Evolutionary conservation across 2,888 invertebrate species (phyloP).

Genomic region (Drosophila planitibia): DNA sequence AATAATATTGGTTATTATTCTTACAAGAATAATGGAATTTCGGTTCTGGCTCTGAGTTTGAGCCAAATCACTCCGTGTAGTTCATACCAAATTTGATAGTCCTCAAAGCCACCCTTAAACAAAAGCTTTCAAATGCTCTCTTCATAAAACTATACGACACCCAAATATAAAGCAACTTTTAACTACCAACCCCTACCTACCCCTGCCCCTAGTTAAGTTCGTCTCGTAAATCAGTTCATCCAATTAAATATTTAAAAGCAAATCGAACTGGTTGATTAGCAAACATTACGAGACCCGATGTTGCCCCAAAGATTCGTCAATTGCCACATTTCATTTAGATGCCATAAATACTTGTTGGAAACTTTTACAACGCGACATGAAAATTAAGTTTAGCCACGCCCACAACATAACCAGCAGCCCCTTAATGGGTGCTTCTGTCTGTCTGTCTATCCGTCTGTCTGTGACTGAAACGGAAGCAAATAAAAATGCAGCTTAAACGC

Average conservation of each 20-base stretch:
- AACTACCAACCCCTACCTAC: neutral
- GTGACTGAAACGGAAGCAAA: constrained; percentile 57
- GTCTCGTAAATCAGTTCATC: constrained; percentile 3
- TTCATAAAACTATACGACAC: neutral
- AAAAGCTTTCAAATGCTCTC: neutral
- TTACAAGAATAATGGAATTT: neutral
- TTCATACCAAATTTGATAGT: neutral
- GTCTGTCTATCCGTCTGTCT: neutral
- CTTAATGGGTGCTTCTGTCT: constrained; percentile 42
- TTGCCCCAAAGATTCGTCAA: constrained; percentile 18
- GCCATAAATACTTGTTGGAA: constrained; percentile 71
- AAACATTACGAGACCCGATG: constrained; percentile 62
- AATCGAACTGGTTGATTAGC: constrained; percentile 73
- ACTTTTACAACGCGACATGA: constrained; percentile 74
- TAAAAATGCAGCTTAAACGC: constrained; percentile 79
- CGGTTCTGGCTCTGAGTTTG: neutral
- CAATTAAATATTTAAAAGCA: constrained; percentile 67
- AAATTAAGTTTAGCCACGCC: constrained; percentile 62
- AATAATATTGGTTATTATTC: neutral
- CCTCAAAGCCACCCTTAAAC: neutral
- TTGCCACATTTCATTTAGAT: constrained; percentile 68
- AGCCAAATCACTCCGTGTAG: too few species aligned
- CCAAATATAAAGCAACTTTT: neutral
- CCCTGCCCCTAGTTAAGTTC: accelerated
- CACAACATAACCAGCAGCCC: neutral